phyloP scores from a whole-genome alignment of 2,113 vertebrate genomes.

The human (Homo sapiens) region DNA sequence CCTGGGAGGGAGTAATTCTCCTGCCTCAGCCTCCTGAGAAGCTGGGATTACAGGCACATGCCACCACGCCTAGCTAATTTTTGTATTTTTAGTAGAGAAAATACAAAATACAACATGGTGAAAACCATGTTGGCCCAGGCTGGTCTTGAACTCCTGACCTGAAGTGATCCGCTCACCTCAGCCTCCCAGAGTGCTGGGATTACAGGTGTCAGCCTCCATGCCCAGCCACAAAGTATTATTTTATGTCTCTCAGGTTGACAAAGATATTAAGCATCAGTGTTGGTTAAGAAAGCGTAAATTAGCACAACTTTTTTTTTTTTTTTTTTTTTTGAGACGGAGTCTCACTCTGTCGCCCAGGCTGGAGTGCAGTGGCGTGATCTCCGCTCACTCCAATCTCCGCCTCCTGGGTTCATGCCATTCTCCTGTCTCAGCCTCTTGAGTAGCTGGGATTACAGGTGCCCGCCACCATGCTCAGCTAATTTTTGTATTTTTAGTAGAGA shows the following conservation, averaged over 20 bases:
- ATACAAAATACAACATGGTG: too few species aligned
- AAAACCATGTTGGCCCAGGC: too few species aligned
- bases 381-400: not conserved
- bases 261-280: not conserved
- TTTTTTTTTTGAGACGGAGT: not conserved
- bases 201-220: not conserved
- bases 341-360: not conserved
- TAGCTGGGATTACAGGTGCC: not conserved
- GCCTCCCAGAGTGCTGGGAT: not conserved
- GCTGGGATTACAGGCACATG: too few species aligned
- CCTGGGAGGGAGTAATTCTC: too few species aligned
- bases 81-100: too few species aligned
- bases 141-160: too few species aligned
- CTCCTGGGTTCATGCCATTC: not conserved
- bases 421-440: not conserved
- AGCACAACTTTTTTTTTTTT: not conserved
- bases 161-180: not conserved
- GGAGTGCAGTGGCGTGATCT: not conserved
- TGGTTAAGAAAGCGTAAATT: not conserved
- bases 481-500: not conserved
- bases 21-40: too few species aligned
- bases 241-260: not conserved
- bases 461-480: not conserved
- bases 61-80: too few species aligned
- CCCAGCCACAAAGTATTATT: not conserved